phyloP scores from a whole-genome alignment of 2,797 vertebrate species.

The Geotrypetes seraphini region DNA sequence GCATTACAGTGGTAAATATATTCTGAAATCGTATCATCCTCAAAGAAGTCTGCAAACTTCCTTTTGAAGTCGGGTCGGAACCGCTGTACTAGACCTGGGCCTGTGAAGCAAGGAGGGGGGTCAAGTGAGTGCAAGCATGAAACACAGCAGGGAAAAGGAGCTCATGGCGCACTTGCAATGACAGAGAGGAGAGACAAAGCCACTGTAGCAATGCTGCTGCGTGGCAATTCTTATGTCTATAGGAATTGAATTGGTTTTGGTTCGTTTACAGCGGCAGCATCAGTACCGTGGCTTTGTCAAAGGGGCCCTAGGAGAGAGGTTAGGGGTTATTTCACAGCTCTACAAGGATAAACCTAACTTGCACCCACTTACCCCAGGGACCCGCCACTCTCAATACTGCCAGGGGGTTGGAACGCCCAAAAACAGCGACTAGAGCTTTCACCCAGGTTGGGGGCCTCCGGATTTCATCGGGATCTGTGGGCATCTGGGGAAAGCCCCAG shows the following conservation, averaged over 20 bases:
- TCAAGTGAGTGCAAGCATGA: background rate
- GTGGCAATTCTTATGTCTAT: too few relatives aligned
- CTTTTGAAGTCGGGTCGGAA: conserved; percentile 82
- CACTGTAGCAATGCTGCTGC: too few relatives aligned
- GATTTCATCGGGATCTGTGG: conserved; percentile 52
- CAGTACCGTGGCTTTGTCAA: too few relatives aligned
- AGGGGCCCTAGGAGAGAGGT: too few relatives aligned
- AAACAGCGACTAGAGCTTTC: conserved; percentile 54
- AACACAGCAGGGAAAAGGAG: background rate
- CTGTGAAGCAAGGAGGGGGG: conserved; percentile 12
- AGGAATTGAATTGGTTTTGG: too few relatives aligned
- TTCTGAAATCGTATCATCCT: conserved; percentile 81
- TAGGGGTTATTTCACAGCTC: background rate
- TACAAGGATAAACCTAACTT: background rate
- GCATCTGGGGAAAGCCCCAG: conserved; percentile 71
- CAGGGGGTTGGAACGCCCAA: conserved; percentile 73
- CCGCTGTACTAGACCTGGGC: conserved; percentile 75
- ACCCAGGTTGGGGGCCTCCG: conserved; percentile 57
- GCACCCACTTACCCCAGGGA: conserved; percentile 62
- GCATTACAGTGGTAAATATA: conserved; percentile 92
- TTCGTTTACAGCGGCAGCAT: too few relatives aligned
- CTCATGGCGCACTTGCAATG: too few relatives aligned
- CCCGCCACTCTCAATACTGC: conserved; percentile 79
- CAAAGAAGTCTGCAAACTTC: conserved; percentile 80
- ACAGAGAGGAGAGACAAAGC: too few relatives aligned